Evolutionary conservation across 23 tunicate genomes (phyloP).

Genomic region (Clavelina lepadiformis): DNA sequence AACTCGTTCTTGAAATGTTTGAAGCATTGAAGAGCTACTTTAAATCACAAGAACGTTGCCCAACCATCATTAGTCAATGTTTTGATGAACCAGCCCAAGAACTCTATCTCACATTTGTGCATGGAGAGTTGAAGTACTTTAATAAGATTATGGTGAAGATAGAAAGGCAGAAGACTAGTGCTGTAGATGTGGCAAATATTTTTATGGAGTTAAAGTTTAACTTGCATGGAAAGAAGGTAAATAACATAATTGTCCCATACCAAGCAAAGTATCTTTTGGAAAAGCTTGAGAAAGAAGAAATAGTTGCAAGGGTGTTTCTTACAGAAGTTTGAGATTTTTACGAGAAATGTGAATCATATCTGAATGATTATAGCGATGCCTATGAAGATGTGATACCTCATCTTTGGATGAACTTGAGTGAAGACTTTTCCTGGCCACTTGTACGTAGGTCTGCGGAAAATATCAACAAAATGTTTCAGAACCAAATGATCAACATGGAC

Average conservation of each 20-base stretch:
- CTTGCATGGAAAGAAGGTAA: slow-evolving; percentile 40
- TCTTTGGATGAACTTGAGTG: slow-evolving; percentile 34
- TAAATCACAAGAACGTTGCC: slow-evolving; percentile 30
- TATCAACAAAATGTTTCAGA: slow-evolving; percentile 30
- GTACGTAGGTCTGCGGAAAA: slow-evolving; percentile 36
- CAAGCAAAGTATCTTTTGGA: slow-evolving; percentile 38
- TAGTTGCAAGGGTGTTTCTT: slow-evolving; percentile 18
- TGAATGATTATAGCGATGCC: slow-evolving; percentile 33
- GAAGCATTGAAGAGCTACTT: slow-evolving; percentile 36
- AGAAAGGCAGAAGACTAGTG: slow-evolving; percentile 38
- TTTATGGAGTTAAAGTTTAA: slow-evolving; percentile 35
- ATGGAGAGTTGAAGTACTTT: slow-evolving; percentile 36
- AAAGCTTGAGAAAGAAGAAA: slow-evolving; percentile 39
- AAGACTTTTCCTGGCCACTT: slow-evolving; percentile 37
- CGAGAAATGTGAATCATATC: slow-evolving; percentile 42
- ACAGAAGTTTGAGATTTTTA: slow-evolving; percentile 28
- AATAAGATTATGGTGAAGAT: slow-evolving; percentile 39
- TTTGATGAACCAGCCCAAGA: slow-evolving; percentile 34
- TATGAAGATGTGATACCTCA: slow-evolving; percentile 57
- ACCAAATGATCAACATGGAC: slow-evolving; percentile 39
- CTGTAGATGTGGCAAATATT: slow-evolving; percentile 44
- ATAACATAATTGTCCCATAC: slow-evolving; percentile 31
- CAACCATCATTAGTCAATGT: slow-evolving; percentile 25
- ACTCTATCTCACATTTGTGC: slow-evolving; percentile 31
- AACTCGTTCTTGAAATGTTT: slow-evolving; percentile 37